These are phyloP conservation scores for Hydrophis major DNA, from an alignment of 2,797 vertebrate species.

Conservation along the genomic window DNA sequence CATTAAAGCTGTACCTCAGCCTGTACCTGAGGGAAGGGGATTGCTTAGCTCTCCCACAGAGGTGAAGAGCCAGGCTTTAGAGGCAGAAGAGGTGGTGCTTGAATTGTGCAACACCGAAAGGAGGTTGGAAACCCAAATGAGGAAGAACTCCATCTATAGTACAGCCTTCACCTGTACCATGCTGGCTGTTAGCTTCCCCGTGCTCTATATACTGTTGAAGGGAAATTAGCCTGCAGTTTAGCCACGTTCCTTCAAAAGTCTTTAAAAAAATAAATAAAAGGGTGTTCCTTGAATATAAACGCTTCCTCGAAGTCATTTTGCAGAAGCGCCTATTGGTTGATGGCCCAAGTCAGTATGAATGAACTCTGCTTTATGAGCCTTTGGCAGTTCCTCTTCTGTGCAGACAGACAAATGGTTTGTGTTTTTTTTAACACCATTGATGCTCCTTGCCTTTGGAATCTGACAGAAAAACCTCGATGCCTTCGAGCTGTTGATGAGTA, in stretches of 20 bases:
- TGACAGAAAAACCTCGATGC: background rate
- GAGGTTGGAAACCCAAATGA: conserved; percentile 80
- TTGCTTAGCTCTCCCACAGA: conserved; percentile 43
- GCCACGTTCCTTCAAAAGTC: background rate
- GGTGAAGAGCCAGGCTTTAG: conserved; percentile 61
- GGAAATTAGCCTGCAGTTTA: conserved; percentile 64
- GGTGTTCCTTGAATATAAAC: conserved; percentile 7
- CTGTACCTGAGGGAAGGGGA: conserved; percentile 35
- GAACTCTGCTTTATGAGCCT: background rate
- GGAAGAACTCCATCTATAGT: conserved; percentile 79
- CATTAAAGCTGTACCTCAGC: conserved; percentile 67
- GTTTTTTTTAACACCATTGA: background rate
- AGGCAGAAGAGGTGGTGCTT: conserved; percentile 70
- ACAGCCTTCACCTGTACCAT: conserved; percentile 78
- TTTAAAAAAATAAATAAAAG: conserved; percentile 41
- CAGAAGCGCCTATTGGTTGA: background rate
- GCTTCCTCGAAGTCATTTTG: conserved; percentile 29
- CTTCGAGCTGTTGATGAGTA: background rate
- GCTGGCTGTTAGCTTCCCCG: conserved; percentile 78
- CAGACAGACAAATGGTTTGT: background rate
- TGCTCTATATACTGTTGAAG: conserved; percentile 86
- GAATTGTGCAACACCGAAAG: conserved; percentile 78
- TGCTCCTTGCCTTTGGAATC: background rate
- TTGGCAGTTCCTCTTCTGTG: background rate
- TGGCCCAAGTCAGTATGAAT: too few species aligned